Base-by-base conservation (phyloP, 2,888 invertebrate genomes). In the Gastrophysa polygoni region DNA sequence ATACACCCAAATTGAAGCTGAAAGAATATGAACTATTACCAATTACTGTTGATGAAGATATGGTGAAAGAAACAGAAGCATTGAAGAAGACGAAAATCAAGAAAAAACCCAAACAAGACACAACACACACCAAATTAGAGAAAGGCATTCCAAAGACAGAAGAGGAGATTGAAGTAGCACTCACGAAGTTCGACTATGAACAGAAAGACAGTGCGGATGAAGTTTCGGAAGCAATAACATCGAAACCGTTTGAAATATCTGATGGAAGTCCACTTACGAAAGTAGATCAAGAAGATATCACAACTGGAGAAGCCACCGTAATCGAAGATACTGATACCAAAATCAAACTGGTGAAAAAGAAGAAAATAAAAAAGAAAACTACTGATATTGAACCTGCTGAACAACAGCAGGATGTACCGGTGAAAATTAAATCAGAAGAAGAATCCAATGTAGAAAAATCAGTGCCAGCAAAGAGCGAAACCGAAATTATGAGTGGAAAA, bases 1-100 rank as follows among this genome's bases (percentile, higher is more conserved):
- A 71, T 69, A 79, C 81, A 78, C 14, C 38, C n/a, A 62, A 69
- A 67, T 80, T 82, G 67, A 83, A 83, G 67, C 80, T 81, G 72
- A 79, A 81, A 59, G 73, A 76, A 71, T 69, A 68, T 57, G 63
- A 67, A 52, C 67, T 67, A 49, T 21, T 56, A 57, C 67, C 67
- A 67, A 52, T 65, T 18, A 29, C 62, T 20, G 54, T 59, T 61
- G 74, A 76, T 61, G 66, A 71, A 55, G 63, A 59, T 38, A 52
- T 61, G 24, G 61, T 38, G 14, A n/a, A 75, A 1, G 79, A 82
- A 64, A 78, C 81, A 60, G 80, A 81, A 57, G 69, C 81, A 1
- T 77, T 78, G 10, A 75, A 68, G 62, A 66, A 71, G 7, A 74
- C 69, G 47, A 76, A 75, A 54, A 72, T 73, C 54, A 70, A 61